These are phyloP conservation scores for Andrena flavipes DNA, from an alignment of 2,888 invertebrate species.

Conservation along the genomic window DNA sequence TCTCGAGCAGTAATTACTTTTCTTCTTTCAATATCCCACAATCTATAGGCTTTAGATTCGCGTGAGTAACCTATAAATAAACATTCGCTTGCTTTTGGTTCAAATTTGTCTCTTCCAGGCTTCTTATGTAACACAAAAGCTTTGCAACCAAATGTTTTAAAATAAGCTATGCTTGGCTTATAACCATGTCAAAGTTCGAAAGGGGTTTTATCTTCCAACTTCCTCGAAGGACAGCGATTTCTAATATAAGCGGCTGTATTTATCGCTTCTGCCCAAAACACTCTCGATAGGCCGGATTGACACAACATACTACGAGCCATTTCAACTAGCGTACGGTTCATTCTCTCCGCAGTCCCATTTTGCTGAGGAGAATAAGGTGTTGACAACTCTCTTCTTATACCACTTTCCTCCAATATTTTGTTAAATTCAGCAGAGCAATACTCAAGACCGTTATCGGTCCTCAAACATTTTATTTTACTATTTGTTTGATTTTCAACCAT, in stretches of 20 bases:
- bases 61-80: constrained; percentile 18
- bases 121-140: neutral
- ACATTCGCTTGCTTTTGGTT: neutral
- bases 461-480: too few species aligned
- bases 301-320: neutral
- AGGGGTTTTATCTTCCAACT: neutral
- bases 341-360: neutral
- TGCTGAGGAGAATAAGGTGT: neutral
- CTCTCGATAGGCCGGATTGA: neutral
- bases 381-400: too few species aligned
- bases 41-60: constrained; percentile 12
- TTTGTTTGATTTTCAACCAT: too few species aligned
- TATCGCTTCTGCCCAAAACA: neutral
- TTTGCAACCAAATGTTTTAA: constrained; percentile 12
- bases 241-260: constrained; percentile 3
- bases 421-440: too few species aligned
- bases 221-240: neutral
- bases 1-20: neutral
- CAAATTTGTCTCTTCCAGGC: neutral
- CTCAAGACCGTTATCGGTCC: too few species aligned
- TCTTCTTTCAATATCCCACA: constrained; percentile 1
- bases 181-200: neutral
- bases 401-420: too few species aligned
- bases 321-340: neutral
- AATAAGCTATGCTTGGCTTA: constrained; percentile 5